Evolutionary conservation across 2,113 vertebrate genomes (phyloP).

Genomic region (Mesocricetus auratus): DNA sequence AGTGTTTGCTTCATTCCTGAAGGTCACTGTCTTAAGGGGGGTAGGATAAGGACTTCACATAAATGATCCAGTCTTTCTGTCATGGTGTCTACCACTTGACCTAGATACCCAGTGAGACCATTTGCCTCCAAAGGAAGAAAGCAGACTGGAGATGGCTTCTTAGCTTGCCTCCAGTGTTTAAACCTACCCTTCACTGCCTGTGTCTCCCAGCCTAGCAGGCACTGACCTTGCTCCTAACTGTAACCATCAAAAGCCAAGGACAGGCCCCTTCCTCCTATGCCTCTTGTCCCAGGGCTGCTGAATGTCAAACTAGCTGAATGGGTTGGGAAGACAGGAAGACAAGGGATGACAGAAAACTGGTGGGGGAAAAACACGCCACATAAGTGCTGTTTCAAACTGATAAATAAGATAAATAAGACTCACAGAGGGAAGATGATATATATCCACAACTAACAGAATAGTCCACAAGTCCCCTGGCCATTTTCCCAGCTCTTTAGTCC

Average conservation of each 20-base stretch:
- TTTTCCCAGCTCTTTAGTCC: not conserved
- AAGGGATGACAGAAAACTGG: not conserved
- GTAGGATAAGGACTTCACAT: not conserved
- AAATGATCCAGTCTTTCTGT: not conserved
- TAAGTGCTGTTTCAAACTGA: not conserved
- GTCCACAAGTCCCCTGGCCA: not conserved
- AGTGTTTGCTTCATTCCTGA: rapidly evolving
- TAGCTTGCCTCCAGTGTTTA: not conserved
- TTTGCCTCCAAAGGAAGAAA: not conserved
- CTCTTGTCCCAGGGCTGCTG: not conserved
- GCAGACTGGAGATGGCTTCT: rapidly evolving
- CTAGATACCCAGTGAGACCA: no score
- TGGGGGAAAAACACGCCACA: not conserved
- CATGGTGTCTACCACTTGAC: not conserved
- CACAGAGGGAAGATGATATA: not conserved
- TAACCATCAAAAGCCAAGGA: not conserved
- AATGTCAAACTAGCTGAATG: not conserved
- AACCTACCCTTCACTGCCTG: rapidly evolving
- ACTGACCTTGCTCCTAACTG: not conserved
- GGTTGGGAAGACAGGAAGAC: not conserved
- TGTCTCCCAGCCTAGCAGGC: no score
- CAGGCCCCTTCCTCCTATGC: not conserved
- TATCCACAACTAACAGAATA: not conserved
- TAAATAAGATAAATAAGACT: not conserved
- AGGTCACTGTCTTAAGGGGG: not conserved